Percentiles rank a stretch among this genome's conserved stretches.
Evolutionary conservation across 2,113 vertebrate species (phyloP).

Genomic region (Psittacula cyanocephala): DNA sequence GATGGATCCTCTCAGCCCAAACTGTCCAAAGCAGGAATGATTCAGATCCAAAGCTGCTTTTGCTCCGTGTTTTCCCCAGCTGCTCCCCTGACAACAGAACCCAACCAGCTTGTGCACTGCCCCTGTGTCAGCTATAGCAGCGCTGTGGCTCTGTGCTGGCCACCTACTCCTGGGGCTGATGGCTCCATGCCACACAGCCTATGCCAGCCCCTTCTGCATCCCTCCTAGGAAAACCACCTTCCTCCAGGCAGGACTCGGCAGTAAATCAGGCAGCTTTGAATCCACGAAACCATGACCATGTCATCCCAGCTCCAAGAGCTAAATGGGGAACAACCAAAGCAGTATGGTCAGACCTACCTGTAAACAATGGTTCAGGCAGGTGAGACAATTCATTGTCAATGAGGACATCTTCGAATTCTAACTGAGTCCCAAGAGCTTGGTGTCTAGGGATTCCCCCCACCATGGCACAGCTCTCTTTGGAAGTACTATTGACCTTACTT

Average conservation of each 20-base stretch:
- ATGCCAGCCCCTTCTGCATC: background rate
- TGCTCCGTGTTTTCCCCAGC: slow-evolving; percentile 46
- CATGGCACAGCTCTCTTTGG: background rate
- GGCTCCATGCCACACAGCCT: background rate
- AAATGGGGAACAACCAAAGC: background rate
- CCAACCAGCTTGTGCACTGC: slow-evolving; percentile 10
- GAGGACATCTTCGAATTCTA: background rate
- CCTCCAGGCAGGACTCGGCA: background rate
- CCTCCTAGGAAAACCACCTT: background rate
- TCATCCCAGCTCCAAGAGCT: background rate
- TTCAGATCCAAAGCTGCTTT: slow-evolving; percentile 29
- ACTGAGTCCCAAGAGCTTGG: background rate
- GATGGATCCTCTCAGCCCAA: slow-evolving; percentile 9
- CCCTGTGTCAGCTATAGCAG: background rate
- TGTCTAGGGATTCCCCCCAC: background rate
- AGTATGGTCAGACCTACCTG: background rate
- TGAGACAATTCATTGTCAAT: background rate
- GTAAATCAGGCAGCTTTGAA: background rate
- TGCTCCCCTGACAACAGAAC: slow-evolving; percentile 61
- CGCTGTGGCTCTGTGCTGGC: background rate
- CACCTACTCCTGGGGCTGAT: background rate
- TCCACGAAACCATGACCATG: background rate
- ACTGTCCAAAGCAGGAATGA: slow-evolving; percentile 21
- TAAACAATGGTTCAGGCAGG: background rate
- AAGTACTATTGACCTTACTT: background rate